Evolutionary conservation across 2,888 invertebrate species (phyloP), one percentile per base, ranked within the genome.

Genomic region (Cyclophora albipunctata): DNA sequence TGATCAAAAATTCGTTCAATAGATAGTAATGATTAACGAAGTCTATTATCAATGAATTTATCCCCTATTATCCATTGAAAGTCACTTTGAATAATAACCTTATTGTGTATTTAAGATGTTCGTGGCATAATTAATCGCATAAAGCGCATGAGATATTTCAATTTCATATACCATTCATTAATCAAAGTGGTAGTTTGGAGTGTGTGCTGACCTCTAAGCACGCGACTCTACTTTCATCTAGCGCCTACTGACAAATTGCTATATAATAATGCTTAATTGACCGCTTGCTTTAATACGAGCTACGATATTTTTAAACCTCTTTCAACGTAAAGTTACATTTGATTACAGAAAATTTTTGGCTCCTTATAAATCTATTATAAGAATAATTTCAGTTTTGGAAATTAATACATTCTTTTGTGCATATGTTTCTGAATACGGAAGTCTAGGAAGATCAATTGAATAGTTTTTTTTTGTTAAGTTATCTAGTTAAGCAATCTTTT

Each of bases 211-310:
- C 55, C 58, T 61, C 62, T 58, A 63, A 60, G 73, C 76, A 77
- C 76, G 75, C 75, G 75, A 76, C 73, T 60, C 45, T 70, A 75
- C 76, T 77, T 77, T 78, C 78, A 72, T 78, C 67, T 54, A 56
- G 62, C 64, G 61, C 63, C 67, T 70, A 63, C 73, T 74, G 72
- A 80, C 74, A 79, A 76, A 81, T 81, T 71, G 73, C 74, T 73
- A 77, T 78, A 76, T 81, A 81, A 82, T 81, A 74, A 75, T 67
- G 60, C 64, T 66, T 78, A 78, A 80, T 78, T 75, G 72, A 75
- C 71, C 70, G 69, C 63, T 71, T 64, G 64, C 62, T 59, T 62
- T 67, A 59, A 73, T 69, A 67, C 63, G 52, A 66, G 60, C 58
- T 53, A n/a, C n/a, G n/a, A n/a, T n/a, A 61, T 58, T 69, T 60